These are phyloP conservation scores for Nudaria mundana DNA, from an alignment of 2,888 invertebrate species.

Conservation along the genomic window DNA sequence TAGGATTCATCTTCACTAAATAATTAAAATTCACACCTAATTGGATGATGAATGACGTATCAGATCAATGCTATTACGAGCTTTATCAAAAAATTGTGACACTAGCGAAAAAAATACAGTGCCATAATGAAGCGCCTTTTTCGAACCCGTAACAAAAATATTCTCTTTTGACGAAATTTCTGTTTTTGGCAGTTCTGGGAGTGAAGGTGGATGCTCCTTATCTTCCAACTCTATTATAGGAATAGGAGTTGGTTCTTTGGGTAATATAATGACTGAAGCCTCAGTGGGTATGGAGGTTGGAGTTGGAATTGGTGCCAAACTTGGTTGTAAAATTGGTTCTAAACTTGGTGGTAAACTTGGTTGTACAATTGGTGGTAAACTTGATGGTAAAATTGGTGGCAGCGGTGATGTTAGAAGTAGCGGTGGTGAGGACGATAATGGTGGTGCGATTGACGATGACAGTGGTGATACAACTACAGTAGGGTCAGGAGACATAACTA, in stretches of 20 bases:
- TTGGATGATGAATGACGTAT: too few relatives aligned
- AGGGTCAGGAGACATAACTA: background rate
- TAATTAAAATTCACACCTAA: too few relatives aligned
- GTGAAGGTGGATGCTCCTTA: background rate
- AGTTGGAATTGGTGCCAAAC: background rate
- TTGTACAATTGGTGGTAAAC: background rate
- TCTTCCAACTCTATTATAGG: background rate
- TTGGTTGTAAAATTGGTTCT: background rate
- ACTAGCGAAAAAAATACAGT: slow-evolving; percentile 56
- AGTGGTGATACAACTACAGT: background rate
- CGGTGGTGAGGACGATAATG: background rate
- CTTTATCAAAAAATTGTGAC: slow-evolving; percentile 52
- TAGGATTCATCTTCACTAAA: too few relatives aligned
- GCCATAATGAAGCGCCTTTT: slow-evolving; percentile 55
- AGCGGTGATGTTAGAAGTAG: background rate
- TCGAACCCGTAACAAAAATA: slow-evolving; percentile 39
- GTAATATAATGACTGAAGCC: background rate
- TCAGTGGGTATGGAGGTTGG: too few relatives aligned
- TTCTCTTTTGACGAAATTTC: slow-evolving; percentile 15
- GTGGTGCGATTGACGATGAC: background rate
- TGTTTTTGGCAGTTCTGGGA: slow-evolving; percentile 2
- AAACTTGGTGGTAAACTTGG: background rate
- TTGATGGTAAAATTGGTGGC: background rate
- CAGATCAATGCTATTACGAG: slow-evolving; percentile 45
- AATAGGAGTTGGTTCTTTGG: background rate